Conservation (phyloP, 2,888 invertebrate species). For the Clistopyga incitator region DNA sequence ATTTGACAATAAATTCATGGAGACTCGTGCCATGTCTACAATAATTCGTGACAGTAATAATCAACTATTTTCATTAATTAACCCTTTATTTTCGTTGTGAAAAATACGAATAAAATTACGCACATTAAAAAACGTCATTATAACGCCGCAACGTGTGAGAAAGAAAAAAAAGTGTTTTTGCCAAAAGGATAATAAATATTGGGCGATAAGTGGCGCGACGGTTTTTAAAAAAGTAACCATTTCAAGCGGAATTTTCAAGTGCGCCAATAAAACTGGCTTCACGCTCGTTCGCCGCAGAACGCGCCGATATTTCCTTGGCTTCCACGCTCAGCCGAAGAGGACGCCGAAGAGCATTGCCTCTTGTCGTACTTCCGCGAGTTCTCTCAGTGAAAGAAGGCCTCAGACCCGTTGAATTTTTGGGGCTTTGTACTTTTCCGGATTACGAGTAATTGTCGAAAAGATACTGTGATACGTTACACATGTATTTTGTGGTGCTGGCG, state of each 20-base stretch:
- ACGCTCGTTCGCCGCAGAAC: neutral
- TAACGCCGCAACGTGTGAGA: neutral
- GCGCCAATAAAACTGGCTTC: neutral
- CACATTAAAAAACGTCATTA: neutral
- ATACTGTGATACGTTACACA: neutral
- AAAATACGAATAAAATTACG: neutral
- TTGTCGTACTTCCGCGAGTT: constrained; percentile 44
- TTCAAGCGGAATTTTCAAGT: constrained; percentile 27
- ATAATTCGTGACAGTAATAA: neutral
- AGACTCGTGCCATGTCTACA: neutral
- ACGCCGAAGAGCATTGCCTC: constrained; percentile 45
- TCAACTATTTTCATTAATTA: neutral
- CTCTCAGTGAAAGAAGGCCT: constrained; percentile 59
- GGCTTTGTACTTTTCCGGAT: constrained; percentile 11
- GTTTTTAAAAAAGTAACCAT: constrained; percentile 14
- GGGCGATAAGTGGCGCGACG: neutral
- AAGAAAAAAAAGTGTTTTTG: constrained; percentile 24
- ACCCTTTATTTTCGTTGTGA: neutral
- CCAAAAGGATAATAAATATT: neutral
- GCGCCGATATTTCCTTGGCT: neutral
- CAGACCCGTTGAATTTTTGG: constrained; percentile 68
- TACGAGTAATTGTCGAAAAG: neutral
- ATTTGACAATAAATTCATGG: neutral
- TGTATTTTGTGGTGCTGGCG: constrained; percentile 9
- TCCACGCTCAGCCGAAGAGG: constrained; percentile 8